Base-by-base conservation (phyloP, 2,888 invertebrate species). In the Steinernema carpocapsae region DNA sequence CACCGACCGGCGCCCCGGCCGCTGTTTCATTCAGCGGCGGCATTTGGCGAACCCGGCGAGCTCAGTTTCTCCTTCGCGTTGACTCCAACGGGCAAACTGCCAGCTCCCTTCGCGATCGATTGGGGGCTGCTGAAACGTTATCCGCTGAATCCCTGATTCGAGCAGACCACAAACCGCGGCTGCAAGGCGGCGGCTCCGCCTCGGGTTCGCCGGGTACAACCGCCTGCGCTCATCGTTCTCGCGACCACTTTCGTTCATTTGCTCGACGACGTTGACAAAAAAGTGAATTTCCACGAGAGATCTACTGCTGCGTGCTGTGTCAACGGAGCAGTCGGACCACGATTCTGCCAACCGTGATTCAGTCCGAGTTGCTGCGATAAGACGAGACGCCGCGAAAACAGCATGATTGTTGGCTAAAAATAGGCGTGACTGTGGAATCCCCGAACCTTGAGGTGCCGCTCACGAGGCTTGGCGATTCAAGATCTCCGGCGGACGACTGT, bases 311-410 rank as follows among this genome's bases (percentile, higher is more conserved):
- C 24, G 22, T 64, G 29, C 32, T 32, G 64, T 32, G 64, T 64
- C 26, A n/a, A 19, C 14, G 48, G 48, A 48, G 19, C n/a, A 14
- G 19, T 48, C n/a, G 4, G 37, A 37, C 37, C 4, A 37, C 48
- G 48, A 48, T 19, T 56, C 56, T 56, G 12, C 29, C 37, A 10
- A 32, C 32, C 14, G 64, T 29, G 64, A 32, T 64, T n/a, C n/a
- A n/a, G n/a, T n/a, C n/a, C n/a, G n/a, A n/a, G n/a, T n/a, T n/a
- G 32, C 32, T 32, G 64, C 64, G 64, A 64, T 64, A 64, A 64
- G 64, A 32, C n/a, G 64, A 26, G 64, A 64, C 24, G 64, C 37
- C 32, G 64, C 64, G 64, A 64, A 64, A 64, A 64, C 64, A 64
- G 64, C 17, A 12, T 17, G 17, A 17, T 4, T 64, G 37, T 10